phyloP scores from a whole-genome alignment of 2,888 invertebrate species.

The Drosophila koepferae region DNA sequence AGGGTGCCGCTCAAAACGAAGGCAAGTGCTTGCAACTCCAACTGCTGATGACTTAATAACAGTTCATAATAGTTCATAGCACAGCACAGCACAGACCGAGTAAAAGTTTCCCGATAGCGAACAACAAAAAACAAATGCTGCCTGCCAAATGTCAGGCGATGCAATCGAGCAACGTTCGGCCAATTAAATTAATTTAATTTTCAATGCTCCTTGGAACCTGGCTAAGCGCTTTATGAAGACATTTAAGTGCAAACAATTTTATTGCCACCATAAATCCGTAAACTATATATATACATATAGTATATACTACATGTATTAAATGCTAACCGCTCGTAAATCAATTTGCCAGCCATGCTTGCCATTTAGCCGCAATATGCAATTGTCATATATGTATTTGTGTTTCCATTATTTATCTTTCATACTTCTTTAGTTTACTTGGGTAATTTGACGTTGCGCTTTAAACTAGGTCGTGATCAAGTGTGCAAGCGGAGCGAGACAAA shows the following conservation, averaged over 20 bases:
- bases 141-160: slow-evolving; percentile 46
- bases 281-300: slow-evolving; percentile 16
- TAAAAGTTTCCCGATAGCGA: slow-evolving; percentile 7
- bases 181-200: slow-evolving; percentile 65
- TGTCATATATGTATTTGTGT: slow-evolving; percentile 61
- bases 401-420: slow-evolving; percentile 16
- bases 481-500: slow-evolving; percentile 22
- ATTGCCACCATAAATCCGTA: slow-evolving; percentile 62
- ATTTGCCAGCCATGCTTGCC: slow-evolving; percentile 58
- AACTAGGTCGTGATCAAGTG: slow-evolving; percentile 72
- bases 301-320: slow-evolving; percentile 45
- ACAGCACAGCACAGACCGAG: slow-evolving; percentile 13
- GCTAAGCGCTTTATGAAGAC: slow-evolving; percentile 51
- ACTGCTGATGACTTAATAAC: slow-evolving; percentile 64
- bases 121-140: not conserved
- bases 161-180: slow-evolving; percentile 22
- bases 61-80: slow-evolving; percentile 15
- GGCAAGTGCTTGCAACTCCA: slow-evolving; percentile 25
- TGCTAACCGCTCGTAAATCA: slow-evolving; percentile 66
- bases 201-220: slow-evolving; percentile 40
- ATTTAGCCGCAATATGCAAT: slow-evolving; percentile 63
- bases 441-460: slow-evolving; percentile 28
- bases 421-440: slow-evolving; percentile 11
- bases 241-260: slow-evolving; percentile 56
- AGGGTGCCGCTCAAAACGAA: slow-evolving; percentile 59